phyloP scores from a whole-genome alignment of 2,797 vertebrate genomes.

The Fundulus diaphanus region DNA sequence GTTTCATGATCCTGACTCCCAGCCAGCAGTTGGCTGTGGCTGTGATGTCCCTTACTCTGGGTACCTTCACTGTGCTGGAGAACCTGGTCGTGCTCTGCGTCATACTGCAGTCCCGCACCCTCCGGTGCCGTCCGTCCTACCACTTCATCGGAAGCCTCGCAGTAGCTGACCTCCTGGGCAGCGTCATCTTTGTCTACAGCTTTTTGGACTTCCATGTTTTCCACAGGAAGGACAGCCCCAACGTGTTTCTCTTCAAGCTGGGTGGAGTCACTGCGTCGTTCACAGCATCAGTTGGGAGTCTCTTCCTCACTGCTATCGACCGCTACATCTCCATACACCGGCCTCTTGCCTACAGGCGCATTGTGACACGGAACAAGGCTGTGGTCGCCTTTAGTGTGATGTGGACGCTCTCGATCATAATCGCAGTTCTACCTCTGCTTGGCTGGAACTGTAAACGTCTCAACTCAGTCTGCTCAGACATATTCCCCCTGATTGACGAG shows the following conservation, averaged over 20 bases:
- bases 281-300: slow-evolving; percentile 97
- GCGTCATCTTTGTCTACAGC: slow-evolving; percentile 99
- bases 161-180: slow-evolving; percentile 96
- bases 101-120: slow-evolving; percentile 94
- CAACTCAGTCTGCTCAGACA: slow-evolving; percentile 95
- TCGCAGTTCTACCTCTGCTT: slow-evolving; percentile 95
- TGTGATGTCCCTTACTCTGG: slow-evolving; percentile 93
- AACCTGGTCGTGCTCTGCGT: slow-evolving; percentile 96
- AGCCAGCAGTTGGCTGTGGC: slow-evolving; percentile 98
- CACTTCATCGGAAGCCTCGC: slow-evolving; percentile 99
- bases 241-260: slow-evolving; percentile 97
- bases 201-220: slow-evolving; percentile 99
- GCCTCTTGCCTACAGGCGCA: slow-evolving; percentile 95
- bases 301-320: slow-evolving; percentile 99
- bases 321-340: slow-evolving; percentile 98
- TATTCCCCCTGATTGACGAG: slow-evolving; percentile 97
- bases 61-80: slow-evolving; percentile 98
- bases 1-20: slow-evolving; percentile 99
- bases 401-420: slow-evolving; percentile 97
- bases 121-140: slow-evolving; percentile 96
- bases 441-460: slow-evolving; percentile 99
- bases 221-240: slow-evolving; percentile 96
- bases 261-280: slow-evolving; percentile 98
- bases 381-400: slow-evolving; percentile 98
- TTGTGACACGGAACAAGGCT: slow-evolving; percentile 97